A percentile compares a stretch with the other conserved stretches of the same genome.
These are phyloP conservation scores for Brotula barbata DNA, from an alignment of 2,797 vertebrate genomes.

Conservation along the genomic window DNA sequence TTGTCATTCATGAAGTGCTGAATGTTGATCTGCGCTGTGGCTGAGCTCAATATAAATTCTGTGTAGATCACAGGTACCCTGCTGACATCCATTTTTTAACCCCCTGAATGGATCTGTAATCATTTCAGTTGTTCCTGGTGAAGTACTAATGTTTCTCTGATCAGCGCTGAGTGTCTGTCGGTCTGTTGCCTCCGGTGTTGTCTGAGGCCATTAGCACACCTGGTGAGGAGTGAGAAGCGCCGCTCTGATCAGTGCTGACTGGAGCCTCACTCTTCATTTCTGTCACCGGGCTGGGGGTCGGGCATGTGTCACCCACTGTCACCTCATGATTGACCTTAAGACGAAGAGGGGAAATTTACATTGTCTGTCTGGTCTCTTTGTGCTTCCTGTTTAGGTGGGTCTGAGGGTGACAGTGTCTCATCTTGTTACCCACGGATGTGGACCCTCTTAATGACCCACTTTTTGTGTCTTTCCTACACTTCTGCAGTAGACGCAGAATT, in stretches of 20 bases:
- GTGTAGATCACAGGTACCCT: not conserved
- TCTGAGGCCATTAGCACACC: conserved; percentile 71
- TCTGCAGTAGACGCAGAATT: not conserved
- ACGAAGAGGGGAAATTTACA: conserved; percentile 46
- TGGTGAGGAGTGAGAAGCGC: conserved; percentile 62
- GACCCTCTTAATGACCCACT: conserved; percentile 42
- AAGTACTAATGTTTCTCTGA: not conserved
- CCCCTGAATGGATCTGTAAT: not conserved
- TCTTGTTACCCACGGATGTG: conserved; percentile 48
- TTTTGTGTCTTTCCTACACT: conserved; percentile 11
- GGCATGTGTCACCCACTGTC: conserved; percentile 57
- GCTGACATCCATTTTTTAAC: not conserved
- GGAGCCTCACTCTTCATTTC: conserved; percentile 69
- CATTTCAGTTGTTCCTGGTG: not conserved
- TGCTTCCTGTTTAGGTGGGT: conserved; percentile 63
- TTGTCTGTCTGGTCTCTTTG: conserved; percentile 65
- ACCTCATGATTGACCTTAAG: conserved; percentile 43
- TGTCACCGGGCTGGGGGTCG: conserved; percentile 55
- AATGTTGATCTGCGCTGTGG: not conserved
- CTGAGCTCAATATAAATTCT: not conserved
- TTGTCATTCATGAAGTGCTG: conserved; percentile 3
- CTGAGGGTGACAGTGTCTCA: conserved; percentile 52
- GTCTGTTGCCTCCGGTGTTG: conserved; percentile 65
- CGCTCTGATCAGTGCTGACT: conserved; percentile 71
- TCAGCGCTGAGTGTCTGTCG: conserved; percentile 6